Evolutionary conservation across 1,140 invertebrate genomes (phyloP).

Genomic region (Wasmannia auropunctata): DNA sequence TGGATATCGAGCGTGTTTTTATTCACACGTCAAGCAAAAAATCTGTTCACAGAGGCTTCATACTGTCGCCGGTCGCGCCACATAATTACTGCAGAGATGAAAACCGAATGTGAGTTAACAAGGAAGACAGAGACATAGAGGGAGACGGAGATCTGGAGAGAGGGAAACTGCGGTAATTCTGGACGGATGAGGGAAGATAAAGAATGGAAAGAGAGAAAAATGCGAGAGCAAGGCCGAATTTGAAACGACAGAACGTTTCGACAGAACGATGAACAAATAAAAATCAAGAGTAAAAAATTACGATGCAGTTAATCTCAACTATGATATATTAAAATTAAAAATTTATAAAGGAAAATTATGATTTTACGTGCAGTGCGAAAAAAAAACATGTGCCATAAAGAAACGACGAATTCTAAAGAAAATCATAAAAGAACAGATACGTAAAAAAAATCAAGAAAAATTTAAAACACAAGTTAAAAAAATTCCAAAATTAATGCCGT

Average conservation of each 20-base stretch:
- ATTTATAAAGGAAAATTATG: background rate
- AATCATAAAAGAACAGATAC: background rate
- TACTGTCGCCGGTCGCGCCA: slow-evolving; percentile 30
- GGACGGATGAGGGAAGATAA: slow-evolving; percentile 4
- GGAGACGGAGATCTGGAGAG: slow-evolving; percentile 22
- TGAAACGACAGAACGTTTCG: slow-evolving; percentile 1
- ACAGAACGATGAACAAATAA: background rate
- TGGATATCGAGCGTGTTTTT: background rate
- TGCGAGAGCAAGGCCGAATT: slow-evolving; percentile 11
- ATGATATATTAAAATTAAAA: background rate
- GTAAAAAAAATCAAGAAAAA: background rate
- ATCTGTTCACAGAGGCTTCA: slow-evolving; percentile 51
- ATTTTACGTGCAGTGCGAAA: background rate
- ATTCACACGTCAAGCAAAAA: slow-evolving; percentile 60
- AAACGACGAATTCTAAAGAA: background rate
- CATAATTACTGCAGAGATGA: slow-evolving; percentile 62
- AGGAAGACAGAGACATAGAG: slow-evolving; percentile 53
- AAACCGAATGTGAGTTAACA: slow-evolving; percentile 23
- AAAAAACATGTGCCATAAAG: background rate
- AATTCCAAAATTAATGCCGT: background rate
- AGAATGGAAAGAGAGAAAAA: background rate
- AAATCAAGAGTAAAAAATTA: background rate
- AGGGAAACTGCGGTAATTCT: slow-evolving; percentile 9
- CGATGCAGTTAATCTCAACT: background rate
- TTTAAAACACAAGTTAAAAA: background rate